phyloP scores from a whole-genome alignment of 2,888 invertebrate genomes.

The Nebria brevicollis region DNA sequence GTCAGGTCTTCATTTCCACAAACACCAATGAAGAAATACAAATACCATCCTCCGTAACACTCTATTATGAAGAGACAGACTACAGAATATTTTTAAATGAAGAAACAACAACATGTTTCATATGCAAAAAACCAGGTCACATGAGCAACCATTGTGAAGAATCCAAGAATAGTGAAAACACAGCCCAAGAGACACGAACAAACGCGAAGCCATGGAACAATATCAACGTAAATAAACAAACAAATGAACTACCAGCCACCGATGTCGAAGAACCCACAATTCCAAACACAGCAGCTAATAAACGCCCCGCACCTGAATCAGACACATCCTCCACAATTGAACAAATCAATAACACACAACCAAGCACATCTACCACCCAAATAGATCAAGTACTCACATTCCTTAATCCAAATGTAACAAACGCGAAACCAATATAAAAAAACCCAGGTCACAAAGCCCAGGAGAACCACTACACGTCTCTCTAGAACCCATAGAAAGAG shows the following conservation, averaged over 20 bases:
- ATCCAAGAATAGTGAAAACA: slow-evolving; percentile 4
- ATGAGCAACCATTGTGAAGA: slow-evolving; percentile 18
- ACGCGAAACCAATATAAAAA: slow-evolving; percentile 3
- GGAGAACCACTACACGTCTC: not conserved
- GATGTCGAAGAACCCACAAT: not conserved
- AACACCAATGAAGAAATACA: slow-evolving; percentile 39
- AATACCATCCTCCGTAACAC: slow-evolving; percentile 39
- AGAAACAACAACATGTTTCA: slow-evolving; percentile 24
- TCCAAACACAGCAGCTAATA: not conserved
- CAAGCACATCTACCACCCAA: not conserved
- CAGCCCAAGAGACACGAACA: not conserved
- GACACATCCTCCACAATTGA: not conserved
- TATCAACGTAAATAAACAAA: not conserved
- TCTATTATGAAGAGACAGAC: slow-evolving; percentile 25
- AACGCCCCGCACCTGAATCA: not conserved
- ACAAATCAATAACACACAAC: not conserved
- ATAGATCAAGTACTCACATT: slow-evolving; percentile 2
- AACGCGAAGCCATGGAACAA: not conserved
- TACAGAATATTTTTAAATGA: slow-evolving; percentile 29
- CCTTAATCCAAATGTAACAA: no score
- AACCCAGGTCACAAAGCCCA: slow-evolving; percentile 19
- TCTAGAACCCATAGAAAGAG: slow-evolving; percentile 4
- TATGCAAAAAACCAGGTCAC: slow-evolving; percentile 30
- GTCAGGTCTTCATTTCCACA: slow-evolving; percentile 48
- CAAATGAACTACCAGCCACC: not conserved